Evolutionary conservation across 2,113 vertebrate species (phyloP).

Genomic region (Rhinolophus sinicus): DNA sequence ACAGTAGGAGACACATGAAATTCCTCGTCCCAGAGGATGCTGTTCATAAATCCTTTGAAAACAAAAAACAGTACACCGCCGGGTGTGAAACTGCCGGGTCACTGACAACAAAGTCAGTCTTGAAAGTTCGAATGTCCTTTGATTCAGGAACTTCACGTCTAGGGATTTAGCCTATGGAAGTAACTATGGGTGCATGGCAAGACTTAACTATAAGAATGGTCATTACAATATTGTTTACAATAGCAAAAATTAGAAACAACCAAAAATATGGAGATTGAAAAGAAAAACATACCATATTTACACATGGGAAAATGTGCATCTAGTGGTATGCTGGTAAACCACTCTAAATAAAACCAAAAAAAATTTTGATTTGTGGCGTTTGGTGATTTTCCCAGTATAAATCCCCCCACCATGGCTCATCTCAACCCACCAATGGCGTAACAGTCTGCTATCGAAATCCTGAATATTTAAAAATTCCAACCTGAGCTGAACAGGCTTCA

Average conservation of each 20-base stretch:
- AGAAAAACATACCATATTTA: not conserved
- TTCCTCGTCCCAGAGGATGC: constrained; percentile 35
- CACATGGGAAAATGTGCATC: not conserved
- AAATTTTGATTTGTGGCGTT: not conserved
- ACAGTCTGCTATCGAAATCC: not conserved
- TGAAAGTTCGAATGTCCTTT: not conserved
- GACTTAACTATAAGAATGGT: not conserved
- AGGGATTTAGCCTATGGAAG: not conserved
- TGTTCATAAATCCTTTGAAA: constrained; percentile 56
- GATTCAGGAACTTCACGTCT: not conserved
- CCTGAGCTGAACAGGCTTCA: not conserved
- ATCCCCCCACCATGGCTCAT: not conserved
- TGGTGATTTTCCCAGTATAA: not conserved
- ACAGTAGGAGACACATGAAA: constrained; percentile 30
- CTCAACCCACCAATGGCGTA: not conserved
- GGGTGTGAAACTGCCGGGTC: not conserved
- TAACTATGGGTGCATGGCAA: not conserved
- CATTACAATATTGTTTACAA: not conserved
- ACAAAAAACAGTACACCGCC: constrained; percentile 28
- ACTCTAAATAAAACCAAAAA: not conserved
- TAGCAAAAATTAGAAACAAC: constrained; percentile 2
- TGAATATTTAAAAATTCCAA: not conserved
- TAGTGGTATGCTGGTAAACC: not conserved
- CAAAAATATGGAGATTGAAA: not conserved
- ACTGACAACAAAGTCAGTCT: not conserved